A percentile compares a stretch with the other conserved stretches of the same genome.
Conservation (phyloP, 2,888 invertebrate species). For the Venustoraphidia nigricollis region DNA sequence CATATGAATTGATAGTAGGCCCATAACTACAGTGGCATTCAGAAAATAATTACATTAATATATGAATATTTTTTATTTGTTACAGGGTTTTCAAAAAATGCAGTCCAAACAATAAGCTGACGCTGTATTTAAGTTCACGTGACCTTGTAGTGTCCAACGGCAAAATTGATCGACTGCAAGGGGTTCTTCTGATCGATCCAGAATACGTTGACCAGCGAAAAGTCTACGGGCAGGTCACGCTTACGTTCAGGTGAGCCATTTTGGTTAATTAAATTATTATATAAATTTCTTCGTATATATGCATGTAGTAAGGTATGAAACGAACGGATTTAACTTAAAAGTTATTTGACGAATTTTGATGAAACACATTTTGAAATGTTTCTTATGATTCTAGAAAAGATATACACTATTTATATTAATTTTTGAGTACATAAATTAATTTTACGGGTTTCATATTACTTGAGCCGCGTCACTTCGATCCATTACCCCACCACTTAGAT, state of each 20-base stretch:
- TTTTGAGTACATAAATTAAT: not conserved
- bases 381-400: not conserved
- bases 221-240: constrained; percentile 69
- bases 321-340: too few relatives aligned
- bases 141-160: constrained; percentile 64
- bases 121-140: constrained; percentile 65
- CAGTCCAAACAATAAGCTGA: constrained; percentile 71
- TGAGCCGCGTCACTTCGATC: too few relatives aligned
- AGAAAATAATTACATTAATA: too few relatives aligned
- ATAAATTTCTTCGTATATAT: too few relatives aligned
- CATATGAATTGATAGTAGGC: too few relatives aligned
- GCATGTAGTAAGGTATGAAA: too few relatives aligned
- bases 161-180: constrained; percentile 66
- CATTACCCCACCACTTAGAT: too few relatives aligned
- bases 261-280: not conserved
- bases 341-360: not conserved
- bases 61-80: constrained; percentile 12
- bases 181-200: constrained; percentile 83
- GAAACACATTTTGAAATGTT: not conserved
- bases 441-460: not conserved
- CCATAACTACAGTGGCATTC: too few relatives aligned
- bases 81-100: constrained; percentile 74
- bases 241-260: constrained; percentile 69
- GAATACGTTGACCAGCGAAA: constrained; percentile 71
- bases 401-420: not conserved